These are phyloP conservation scores for Gerris buenoi DNA, from an alignment of 1,140 invertebrate genomes.

Conservation along the genomic window DNA sequence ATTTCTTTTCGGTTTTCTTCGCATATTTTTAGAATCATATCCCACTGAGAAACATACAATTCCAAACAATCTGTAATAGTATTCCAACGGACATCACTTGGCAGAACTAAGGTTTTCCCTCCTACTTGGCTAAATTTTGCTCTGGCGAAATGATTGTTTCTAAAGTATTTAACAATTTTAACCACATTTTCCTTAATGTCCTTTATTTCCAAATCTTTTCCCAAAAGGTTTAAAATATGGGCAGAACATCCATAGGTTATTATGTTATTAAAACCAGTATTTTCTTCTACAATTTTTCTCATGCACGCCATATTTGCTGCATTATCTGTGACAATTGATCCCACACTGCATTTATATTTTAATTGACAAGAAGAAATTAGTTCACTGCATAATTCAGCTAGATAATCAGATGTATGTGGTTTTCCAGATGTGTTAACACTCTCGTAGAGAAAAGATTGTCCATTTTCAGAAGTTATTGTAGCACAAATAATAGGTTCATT, in stretches of 20 bases:
- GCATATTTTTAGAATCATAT: background rate
- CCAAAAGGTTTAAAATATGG: background rate
- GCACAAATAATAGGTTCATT: background rate
- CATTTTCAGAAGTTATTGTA: background rate
- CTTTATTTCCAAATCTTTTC: background rate
- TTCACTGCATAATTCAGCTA: background rate
- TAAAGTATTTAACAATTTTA: background rate
- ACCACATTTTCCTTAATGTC: background rate
- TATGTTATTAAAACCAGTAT: background rate
- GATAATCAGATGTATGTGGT: background rate
- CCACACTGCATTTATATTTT: background rate
- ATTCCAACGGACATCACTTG: background rate
- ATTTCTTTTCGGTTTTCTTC: background rate
- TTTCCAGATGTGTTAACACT: background rate
- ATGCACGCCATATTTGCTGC: background rate
- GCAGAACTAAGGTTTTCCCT: background rate
- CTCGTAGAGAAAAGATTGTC: background rate
- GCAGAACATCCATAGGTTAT: background rate
- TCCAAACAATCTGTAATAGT: background rate
- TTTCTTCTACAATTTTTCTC: background rate
- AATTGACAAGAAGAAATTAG: background rate
- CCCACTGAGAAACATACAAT: background rate
- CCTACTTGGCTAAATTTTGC: background rate
- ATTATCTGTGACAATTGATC: background rate
- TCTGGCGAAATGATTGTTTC: background rate